phyloP scores from a whole-genome alignment of 2,113 vertebrate genomes.

The Tachysurus vachellii region DNA sequence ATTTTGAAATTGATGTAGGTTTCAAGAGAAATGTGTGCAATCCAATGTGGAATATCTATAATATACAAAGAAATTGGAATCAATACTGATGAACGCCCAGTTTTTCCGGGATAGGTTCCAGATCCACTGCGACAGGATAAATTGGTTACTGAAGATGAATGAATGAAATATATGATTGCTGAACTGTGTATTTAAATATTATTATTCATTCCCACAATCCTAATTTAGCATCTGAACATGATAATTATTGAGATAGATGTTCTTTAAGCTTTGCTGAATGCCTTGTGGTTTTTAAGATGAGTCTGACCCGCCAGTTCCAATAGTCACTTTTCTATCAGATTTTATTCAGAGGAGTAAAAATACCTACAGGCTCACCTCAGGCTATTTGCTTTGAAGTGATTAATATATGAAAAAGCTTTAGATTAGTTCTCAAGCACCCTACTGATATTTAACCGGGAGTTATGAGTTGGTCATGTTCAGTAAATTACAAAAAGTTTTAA shows the following conservation, averaged over 20 bases:
- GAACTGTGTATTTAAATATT: not conserved
- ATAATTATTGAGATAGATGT: not conserved
- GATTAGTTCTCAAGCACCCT: conserved; percentile 27
- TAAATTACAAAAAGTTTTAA: conserved; percentile 34
- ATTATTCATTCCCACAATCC: not conserved
- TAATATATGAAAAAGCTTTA: conserved; percentile 41
- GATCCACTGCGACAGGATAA: not conserved
- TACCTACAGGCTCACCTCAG: conserved; percentile 28
- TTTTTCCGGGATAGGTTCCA: not conserved
- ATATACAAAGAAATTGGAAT: not conserved
- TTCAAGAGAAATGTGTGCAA: not conserved
- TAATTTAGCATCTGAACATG: not conserved
- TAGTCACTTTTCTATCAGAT: conserved; percentile 11
- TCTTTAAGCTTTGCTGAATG: not conserved
- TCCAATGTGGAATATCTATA: not conserved
- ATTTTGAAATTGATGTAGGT: not conserved
- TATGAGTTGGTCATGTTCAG: conserved; percentile 13
- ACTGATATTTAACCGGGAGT: conserved; percentile 36
- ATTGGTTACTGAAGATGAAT: not conserved
- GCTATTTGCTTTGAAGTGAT: conserved; percentile 38
- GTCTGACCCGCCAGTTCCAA: conserved; percentile 25
- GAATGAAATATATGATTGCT: not conserved
- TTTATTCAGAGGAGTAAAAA: conserved; percentile 22
- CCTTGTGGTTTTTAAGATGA: not conserved
- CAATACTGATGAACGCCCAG: not conserved